Evolutionary conservation across 2,113 vertebrate genomes (phyloP).

Genomic region (Zosterops lateralis): DNA sequence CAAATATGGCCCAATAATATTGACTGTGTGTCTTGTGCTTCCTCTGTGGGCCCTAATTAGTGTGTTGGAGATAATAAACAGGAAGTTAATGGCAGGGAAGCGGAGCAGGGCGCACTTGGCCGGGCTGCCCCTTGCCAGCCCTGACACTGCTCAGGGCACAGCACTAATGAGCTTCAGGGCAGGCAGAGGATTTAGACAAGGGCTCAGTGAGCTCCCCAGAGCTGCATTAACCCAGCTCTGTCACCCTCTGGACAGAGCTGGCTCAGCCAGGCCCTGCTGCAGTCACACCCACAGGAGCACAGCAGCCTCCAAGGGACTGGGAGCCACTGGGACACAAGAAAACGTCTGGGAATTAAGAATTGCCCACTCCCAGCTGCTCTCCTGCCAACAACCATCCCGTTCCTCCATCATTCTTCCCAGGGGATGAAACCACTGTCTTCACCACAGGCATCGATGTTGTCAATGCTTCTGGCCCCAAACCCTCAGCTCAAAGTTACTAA

Average conservation of each 20-base stretch:
- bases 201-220: not conserved
- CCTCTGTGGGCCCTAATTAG: conserved; percentile 32
- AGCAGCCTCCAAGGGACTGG: not conserved
- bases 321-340: not conserved
- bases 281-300: rapidly evolving
- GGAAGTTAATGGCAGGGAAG: not conserved
- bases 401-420: not conserved
- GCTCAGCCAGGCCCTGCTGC: not conserved
- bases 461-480: not conserved
- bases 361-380: not conserved
- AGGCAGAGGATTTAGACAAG: not conserved
- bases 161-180: conserved; percentile 23
- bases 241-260: not conserved
- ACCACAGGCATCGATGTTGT: too few species aligned
- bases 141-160: not conserved
- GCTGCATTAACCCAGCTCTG: not conserved
- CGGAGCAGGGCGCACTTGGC: rapidly evolving
- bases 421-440: not conserved
- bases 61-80: not conserved
- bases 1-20: not conserved
- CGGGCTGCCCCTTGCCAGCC: not conserved
- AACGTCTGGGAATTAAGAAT: not conserved
- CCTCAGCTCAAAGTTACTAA: not conserved
- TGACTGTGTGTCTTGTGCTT: not conserved
- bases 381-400: not conserved